These are phyloP conservation scores for Silurus asotus DNA, from an alignment of 2,113 vertebrate genomes.

Conservation along the genomic window DNA sequence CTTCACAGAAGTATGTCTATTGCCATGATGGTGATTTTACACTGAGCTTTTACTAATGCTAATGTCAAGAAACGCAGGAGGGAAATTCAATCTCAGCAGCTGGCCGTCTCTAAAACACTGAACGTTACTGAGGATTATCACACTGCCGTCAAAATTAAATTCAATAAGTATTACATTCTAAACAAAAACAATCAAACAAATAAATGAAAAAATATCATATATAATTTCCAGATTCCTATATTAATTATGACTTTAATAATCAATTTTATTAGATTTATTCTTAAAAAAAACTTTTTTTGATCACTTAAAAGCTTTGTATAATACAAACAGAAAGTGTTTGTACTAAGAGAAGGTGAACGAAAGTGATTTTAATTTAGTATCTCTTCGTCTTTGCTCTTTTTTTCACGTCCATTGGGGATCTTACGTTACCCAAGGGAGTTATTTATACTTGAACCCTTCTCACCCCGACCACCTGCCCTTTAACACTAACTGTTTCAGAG, in stretches of 20 bases:
- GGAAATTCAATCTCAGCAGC: not conserved
- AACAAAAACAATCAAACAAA: too few species aligned
- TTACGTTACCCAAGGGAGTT: constrained; percentile 36
- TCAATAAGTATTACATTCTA: not conserved
- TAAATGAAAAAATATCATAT: not conserved
- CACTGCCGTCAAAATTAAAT: not conserved
- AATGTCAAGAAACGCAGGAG: not conserved
- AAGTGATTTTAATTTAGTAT: not conserved
- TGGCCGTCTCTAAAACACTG: not conserved
- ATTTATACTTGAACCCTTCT: constrained; percentile 43
- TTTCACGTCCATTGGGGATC: not conserved
- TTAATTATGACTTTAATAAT: not conserved
- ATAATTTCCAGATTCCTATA: not conserved
- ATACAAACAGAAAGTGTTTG: not conserved
- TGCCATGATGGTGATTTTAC: not conserved
- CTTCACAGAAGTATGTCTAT: not conserved
- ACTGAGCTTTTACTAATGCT: not conserved
- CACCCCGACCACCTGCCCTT: constrained; percentile 44
- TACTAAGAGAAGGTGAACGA: not conserved
- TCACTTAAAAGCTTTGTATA: not conserved
- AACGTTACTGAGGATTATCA: not conserved
- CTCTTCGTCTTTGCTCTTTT: constrained; percentile 5
- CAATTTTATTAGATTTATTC: too few species aligned
- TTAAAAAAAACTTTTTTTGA: not conserved
- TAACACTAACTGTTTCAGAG: not conserved